Evolutionary conservation across 1,140 invertebrate genomes (phyloP).

Genomic region (Trichomalopsis sarcophagae): DNA sequence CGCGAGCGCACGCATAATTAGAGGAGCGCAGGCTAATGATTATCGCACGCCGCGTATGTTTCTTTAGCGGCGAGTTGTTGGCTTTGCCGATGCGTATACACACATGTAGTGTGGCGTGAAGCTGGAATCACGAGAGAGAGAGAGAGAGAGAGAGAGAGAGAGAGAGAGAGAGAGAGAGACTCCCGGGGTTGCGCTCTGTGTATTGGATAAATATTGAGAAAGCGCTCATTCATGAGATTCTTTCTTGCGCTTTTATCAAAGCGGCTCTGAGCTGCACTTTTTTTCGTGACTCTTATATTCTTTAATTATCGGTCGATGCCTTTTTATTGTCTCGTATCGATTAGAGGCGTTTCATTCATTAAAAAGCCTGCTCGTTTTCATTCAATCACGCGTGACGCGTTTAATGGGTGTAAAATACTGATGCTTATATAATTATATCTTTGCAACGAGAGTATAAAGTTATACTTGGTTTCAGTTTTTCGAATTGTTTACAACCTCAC

Average conservation of each 20-base stretch:
- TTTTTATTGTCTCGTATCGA: neutral
- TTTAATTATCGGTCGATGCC: too few relatives aligned
- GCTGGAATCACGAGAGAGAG: neutral
- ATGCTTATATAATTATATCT: too few relatives aligned
- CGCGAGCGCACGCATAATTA: slow-evolving; percentile 31
- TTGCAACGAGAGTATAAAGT: too few relatives aligned
- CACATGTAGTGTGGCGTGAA: neutral
- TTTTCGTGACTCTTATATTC: too few relatives aligned
- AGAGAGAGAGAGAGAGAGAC: neutral
- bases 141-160: too few relatives aligned
- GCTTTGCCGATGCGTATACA: neutral
- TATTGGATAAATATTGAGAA: neutral
- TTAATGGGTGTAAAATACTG: neutral
- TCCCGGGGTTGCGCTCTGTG: neutral
- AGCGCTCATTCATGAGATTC: neutral
- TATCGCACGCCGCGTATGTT: neutral
- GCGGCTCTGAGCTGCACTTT: too few relatives aligned
- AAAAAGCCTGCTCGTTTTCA: neutral
- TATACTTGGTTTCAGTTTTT: too few relatives aligned
- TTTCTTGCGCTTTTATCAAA: neutral
- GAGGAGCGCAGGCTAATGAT: neutral
- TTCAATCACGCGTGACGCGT: too few relatives aligned
- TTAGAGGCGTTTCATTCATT: neutral
- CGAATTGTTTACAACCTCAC: too few relatives aligned
- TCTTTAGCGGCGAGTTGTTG: neutral